Percentiles rank a stretch among this genome's conserved stretches.
Evolutionary conservation across 1,140 invertebrate species (phyloP).

Genomic region (Trachymyrmex cornetzi): DNA sequence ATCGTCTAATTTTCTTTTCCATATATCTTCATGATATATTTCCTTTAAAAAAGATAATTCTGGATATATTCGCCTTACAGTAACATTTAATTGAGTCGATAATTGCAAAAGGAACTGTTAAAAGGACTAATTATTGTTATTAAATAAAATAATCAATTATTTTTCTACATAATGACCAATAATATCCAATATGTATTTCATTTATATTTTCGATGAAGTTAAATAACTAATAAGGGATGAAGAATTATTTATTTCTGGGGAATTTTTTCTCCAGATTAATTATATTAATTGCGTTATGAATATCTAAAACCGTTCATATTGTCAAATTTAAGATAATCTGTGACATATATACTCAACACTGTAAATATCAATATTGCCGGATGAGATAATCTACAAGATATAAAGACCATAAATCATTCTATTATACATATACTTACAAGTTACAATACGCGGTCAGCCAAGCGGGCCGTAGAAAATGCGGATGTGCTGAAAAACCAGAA

Average conservation of each 20-base stretch:
- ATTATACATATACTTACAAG: background rate
- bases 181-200: background rate
- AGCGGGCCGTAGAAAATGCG: slow-evolving; percentile 32
- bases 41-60: no score
- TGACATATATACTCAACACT: background rate
- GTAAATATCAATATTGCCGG: background rate
- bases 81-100: no score
- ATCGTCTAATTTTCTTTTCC: background rate
- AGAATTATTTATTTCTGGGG: background rate
- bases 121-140: background rate
- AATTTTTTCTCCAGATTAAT: background rate
- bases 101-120: background rate
- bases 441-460: background rate
- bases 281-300: slow-evolving; percentile 8
- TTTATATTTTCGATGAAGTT: background rate
- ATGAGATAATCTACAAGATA: background rate
- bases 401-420: background rate
- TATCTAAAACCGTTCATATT: background rate
- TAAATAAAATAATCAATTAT: background rate
- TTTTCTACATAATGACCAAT: background rate
- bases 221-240: background rate
- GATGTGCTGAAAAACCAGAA: slow-evolving; percentile 18
- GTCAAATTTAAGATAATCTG: background rate
- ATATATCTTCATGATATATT: background rate
- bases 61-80: no score